Conservation (phyloP, 2,888 invertebrate species). For the Didymodactylos carnosus region DNA sequence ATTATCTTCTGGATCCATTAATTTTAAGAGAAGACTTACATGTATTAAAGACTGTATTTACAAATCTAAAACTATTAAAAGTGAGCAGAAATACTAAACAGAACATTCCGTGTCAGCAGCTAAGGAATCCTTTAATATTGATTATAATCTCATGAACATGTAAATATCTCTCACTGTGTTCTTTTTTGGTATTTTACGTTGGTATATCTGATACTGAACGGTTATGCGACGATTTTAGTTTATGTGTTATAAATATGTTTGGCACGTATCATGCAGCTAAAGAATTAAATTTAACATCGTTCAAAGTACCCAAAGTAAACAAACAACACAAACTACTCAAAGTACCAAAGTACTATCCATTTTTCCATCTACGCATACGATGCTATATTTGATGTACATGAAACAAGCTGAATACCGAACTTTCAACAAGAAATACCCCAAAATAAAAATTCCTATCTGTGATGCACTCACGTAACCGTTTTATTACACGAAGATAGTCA, state of each 20-base stretch:
- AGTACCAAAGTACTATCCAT: conserved; percentile 69
- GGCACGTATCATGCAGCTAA: conserved; percentile 77
- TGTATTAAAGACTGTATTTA: conserved; percentile 65
- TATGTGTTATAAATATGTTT: conserved; percentile 88
- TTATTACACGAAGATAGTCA: too few species aligned
- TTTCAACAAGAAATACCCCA: too few species aligned
- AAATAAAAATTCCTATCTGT: too few species aligned
- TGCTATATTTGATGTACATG: too few species aligned
- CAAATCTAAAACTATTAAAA: conserved; percentile 69
- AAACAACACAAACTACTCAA: conserved; percentile 54
- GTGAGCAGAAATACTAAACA: too few species aligned
- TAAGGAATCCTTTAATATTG: too few species aligned
- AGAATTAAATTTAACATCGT: conserved; percentile 47
- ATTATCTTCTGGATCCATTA: conserved; percentile 74
- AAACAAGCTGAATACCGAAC: too few species aligned
- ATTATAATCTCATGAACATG: background rate
- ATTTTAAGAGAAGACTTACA: conserved; percentile 59
- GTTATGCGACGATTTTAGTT: conserved; percentile 79
- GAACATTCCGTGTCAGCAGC: background rate
- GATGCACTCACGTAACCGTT: too few species aligned
- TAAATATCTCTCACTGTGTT: conserved; percentile 4
- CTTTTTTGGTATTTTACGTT: conserved; percentile 62
- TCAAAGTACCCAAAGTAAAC: conserved; percentile 55
- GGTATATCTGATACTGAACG: conserved; percentile 66
- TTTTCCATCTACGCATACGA: conserved; percentile 65